These are phyloP conservation scores for Diglossa brunneiventris DNA, from an alignment of 2,113 vertebrate genomes.

Conservation along the genomic window DNA sequence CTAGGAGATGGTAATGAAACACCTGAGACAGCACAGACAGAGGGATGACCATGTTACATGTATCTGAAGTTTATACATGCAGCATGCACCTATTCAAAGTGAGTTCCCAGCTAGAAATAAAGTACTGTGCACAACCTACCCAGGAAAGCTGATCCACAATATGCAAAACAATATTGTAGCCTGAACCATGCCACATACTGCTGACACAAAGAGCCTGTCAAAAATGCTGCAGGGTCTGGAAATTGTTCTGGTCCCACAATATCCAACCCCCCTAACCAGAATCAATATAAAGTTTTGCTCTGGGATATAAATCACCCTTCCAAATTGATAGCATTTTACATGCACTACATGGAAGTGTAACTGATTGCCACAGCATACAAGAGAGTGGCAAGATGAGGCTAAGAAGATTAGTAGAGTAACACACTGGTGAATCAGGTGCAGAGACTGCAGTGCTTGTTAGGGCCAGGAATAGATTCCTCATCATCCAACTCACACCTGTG, in stretches of 20 bases:
- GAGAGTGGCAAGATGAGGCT: neutral
- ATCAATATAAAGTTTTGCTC: neutral
- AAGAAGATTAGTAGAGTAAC: conserved; percentile 1
- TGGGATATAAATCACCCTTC: neutral
- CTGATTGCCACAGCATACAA: neutral
- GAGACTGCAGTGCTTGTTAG: neutral
- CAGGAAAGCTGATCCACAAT: neutral
- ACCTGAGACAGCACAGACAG: neutral
- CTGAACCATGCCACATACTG: neutral
- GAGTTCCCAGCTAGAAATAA: neutral
- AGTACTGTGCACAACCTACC: neutral
- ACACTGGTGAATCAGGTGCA: neutral
- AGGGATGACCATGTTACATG: neutral
- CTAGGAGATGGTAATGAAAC: neutral
- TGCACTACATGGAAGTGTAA: neutral
- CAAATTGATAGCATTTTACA: neutral
- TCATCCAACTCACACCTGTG: conserved; percentile 4
- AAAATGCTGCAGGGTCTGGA: neutral
- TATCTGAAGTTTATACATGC: neutral
- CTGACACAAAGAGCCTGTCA: neutral
- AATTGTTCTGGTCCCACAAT: neutral
- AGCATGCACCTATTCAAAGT: neutral
- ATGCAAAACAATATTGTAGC: neutral
- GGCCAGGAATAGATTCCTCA: conserved; percentile 34
- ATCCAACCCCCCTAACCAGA: neutral